Evolutionary conservation across 1,140 invertebrate genomes (phyloP), one percentile per base, ranked within the genome.

Genomic region (Listronotus oregonensis): DNA sequence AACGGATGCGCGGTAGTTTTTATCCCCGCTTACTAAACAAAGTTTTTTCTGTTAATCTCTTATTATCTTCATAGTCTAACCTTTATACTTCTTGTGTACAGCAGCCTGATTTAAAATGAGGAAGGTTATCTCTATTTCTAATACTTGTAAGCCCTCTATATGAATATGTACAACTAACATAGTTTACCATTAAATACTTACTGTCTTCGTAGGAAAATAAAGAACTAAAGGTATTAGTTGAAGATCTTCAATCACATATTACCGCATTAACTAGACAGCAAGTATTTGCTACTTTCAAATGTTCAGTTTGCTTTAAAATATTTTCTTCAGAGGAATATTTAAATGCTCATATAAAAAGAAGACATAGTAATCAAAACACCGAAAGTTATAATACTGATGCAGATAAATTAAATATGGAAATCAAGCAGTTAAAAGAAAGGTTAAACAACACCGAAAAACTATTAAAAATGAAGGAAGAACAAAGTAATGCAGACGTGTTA

Each of bases 241-340:
- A 67, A 27, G 73, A 73, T 17, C 46, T 74, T 14, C 62, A 70
- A 54, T 17, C 40, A 10, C 67, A 71, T 49, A 52, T 71, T 39
- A 54, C 52, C 5, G 39, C 43, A 6, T 49, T 70, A 44, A 67
- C 50, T 17, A 63, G 37, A 21, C 64, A 66, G 47, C 57, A 61
- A 40, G 14, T 34, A 6, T 52, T 43, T 17, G 46, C 55, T 11
- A 60, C 57, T 27, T 77, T 71, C 67, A 84, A 84, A 78, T 86
- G 85, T 70, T 71, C 63, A 49, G 78, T 80, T 67, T 86, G 85
- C 67, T 79, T 79, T 47, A 86, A 86, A 78, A 78, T 81, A 15
- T 86, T 86, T 74, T 71, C 84, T 50, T 83, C 83, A 68, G 81
- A 84, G 72, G 80, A 84, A 64, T 85, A 83, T 77, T 77, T 85